These are phyloP conservation scores for Cataglyphis hispanica DNA, from an alignment of 1,140 invertebrate genomes.

Conservation along the genomic window DNA sequence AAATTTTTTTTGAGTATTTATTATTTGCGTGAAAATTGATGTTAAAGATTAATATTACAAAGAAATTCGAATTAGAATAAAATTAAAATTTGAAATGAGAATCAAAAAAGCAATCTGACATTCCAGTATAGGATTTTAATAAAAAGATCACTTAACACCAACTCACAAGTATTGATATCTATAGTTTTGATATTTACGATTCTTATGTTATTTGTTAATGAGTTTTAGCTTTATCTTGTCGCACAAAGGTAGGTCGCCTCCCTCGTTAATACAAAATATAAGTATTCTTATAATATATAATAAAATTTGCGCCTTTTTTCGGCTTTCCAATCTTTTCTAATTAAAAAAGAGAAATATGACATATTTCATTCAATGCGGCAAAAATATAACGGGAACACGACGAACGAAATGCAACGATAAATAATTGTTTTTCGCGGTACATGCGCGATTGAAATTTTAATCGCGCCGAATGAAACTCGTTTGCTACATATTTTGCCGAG, in stretches of 20 bases:
- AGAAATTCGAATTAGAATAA: background rate
- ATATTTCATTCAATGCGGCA: background rate
- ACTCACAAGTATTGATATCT: no score
- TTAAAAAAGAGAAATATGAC: background rate
- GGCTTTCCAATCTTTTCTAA: background rate
- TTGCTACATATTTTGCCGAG: constrained; percentile 30
- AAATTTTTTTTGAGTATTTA: background rate
- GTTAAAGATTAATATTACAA: background rate
- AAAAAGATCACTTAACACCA: no score
- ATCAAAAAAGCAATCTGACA: background rate
- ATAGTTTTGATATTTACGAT: no score
- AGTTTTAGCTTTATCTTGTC: background rate
- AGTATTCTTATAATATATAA: background rate
- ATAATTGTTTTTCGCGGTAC: constrained; percentile 41
- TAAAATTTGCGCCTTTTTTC: background rate
- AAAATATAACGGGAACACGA: background rate
- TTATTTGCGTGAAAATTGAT: background rate
- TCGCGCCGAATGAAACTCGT: constrained; percentile 49
- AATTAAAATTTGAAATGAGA: background rate
- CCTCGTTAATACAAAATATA: background rate
- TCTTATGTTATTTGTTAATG: background rate
- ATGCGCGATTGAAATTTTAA: constrained; percentile 45
- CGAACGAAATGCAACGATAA: constrained; percentile 6
- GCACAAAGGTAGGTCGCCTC: background rate
- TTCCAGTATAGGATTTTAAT: no score